These are phyloP conservation scores for Miltochrista miniata DNA, from an alignment of 2,888 invertebrate species.

Conservation along the genomic window DNA sequence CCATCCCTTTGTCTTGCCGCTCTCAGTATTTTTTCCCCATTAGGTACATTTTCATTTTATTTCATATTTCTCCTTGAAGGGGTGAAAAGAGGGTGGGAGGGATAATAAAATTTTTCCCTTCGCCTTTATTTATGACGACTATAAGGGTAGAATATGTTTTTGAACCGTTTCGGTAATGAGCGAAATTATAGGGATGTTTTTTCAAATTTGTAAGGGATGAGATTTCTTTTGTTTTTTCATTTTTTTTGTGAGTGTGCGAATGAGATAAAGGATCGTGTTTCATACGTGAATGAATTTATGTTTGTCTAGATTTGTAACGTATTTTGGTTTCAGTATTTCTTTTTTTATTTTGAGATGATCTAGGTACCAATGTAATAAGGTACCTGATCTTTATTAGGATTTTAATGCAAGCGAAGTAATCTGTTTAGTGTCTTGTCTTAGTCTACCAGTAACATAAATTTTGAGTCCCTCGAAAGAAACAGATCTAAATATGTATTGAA, in stretches of 20 bases:
- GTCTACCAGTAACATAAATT: too few species aligned
- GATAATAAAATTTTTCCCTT: constrained; percentile 82
- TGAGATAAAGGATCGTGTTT: constrained; percentile 63
- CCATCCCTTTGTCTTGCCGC: constrained; percentile 79
- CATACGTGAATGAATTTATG: constrained; percentile 30
- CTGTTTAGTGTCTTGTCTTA: too few species aligned
- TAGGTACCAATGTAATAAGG: too few species aligned
- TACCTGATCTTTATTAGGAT: too few species aligned
- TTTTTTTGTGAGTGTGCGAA: constrained; percentile 48
- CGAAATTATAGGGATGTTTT: constrained; percentile 78
- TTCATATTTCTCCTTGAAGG: constrained; percentile 80
- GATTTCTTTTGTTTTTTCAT: constrained; percentile 49
- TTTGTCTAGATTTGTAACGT: constrained; percentile 3
- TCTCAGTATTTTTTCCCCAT: constrained; percentile 82
- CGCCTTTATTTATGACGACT: constrained; percentile 79
- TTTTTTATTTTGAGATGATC: too few species aligned
- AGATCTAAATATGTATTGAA: too few species aligned
- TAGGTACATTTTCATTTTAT: constrained; percentile 81
- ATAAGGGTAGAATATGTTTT: constrained; percentile 80
- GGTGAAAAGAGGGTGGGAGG: constrained; percentile 42
- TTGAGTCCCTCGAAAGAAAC: too few species aligned
- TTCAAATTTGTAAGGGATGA: constrained; percentile 56
- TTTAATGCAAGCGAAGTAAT: too few species aligned
- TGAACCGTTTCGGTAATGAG: constrained; percentile 78
- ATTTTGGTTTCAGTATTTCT: not conserved